These are phyloP conservation scores for Amblyteles armatorius DNA, from an alignment of 2,888 invertebrate genomes.

Conservation along the genomic window DNA sequence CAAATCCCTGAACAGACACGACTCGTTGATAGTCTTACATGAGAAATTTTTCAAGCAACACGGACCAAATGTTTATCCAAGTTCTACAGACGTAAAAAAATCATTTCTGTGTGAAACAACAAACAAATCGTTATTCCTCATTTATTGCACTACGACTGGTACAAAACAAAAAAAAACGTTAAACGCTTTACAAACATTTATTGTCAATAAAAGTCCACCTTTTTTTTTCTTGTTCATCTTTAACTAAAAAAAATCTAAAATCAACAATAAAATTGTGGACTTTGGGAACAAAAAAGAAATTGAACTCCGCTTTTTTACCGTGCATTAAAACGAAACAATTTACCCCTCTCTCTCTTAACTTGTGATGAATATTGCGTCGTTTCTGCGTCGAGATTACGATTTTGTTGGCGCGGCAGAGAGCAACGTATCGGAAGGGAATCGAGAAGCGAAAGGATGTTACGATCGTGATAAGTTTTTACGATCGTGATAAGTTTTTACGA, in stretches of 20 bases:
- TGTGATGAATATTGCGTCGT: background rate
- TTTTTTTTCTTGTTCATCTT: too few relatives aligned
- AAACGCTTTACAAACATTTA: background rate
- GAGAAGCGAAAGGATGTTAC: background rate
- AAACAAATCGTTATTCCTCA: background rate
- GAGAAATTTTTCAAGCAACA: background rate
- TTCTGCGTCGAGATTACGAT: background rate
- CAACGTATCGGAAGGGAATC: background rate
- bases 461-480: background rate
- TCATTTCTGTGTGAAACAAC: background rate
- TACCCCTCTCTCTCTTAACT: background rate
- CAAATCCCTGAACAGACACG: background rate
- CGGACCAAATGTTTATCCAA: background rate
- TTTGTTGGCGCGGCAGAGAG: background rate
- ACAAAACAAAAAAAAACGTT: background rate
- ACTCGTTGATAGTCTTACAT: background rate
- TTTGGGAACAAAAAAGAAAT: too few relatives aligned
- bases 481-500: conserved; percentile 1
- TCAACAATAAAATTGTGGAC: too few relatives aligned
- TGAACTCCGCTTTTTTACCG: too few relatives aligned
- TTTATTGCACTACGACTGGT: background rate
- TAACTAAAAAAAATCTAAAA: background rate
- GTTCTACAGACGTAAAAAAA: background rate
- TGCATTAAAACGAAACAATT: background rate
- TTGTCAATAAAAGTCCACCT: background rate